A percentile compares a stretch with the other conserved stretches of the same genome.
Conservation (phyloP, 2,113 vertebrate genomes). For the Crotalus tigris region DNA sequence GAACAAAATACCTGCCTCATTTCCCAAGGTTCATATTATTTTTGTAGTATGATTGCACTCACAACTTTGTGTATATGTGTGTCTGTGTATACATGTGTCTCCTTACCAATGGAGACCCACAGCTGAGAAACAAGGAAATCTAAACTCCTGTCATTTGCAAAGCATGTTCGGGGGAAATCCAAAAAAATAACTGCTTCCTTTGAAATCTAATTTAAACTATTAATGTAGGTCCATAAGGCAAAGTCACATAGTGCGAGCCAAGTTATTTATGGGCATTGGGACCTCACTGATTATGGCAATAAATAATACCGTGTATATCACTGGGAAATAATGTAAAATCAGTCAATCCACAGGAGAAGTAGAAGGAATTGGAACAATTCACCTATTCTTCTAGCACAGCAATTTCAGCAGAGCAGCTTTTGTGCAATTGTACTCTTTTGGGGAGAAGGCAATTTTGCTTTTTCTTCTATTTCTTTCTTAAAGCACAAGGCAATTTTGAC, state of each 20-base stretch:
- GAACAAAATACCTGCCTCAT: neutral
- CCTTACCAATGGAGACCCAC: conserved; percentile 8
- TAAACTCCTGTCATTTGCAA: conserved; percentile 15
- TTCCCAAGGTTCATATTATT: neutral
- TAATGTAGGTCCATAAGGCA: conserved; percentile 49
- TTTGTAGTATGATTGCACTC: neutral
- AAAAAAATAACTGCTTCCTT: neutral
- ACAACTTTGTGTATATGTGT: neutral
- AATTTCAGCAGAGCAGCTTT: conserved; percentile 49
- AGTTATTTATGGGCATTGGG: conserved; percentile 52
- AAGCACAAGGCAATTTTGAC: conserved; percentile 33
- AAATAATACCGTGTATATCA: conserved; percentile 42
- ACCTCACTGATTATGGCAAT: conserved; percentile 51
- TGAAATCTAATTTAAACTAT: conserved; percentile 54
- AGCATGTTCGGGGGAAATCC: conserved; percentile 10
- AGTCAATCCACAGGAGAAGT: conserved; percentile 36
- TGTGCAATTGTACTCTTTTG: conserved; percentile 44
- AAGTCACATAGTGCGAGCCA: conserved; percentile 22
- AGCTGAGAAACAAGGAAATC: conserved; percentile 50
- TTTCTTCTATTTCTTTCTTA: conserved; percentile 38
- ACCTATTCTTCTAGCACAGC: conserved; percentile 28
- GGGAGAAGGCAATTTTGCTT: conserved; percentile 46
- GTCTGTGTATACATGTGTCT: neutral
- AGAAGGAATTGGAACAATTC: conserved; percentile 41
- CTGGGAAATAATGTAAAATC: conserved; percentile 45